Evolutionary conservation across 2,113 vertebrate genomes (phyloP).

Genomic region (Pontoporia blainvillei): DNA sequence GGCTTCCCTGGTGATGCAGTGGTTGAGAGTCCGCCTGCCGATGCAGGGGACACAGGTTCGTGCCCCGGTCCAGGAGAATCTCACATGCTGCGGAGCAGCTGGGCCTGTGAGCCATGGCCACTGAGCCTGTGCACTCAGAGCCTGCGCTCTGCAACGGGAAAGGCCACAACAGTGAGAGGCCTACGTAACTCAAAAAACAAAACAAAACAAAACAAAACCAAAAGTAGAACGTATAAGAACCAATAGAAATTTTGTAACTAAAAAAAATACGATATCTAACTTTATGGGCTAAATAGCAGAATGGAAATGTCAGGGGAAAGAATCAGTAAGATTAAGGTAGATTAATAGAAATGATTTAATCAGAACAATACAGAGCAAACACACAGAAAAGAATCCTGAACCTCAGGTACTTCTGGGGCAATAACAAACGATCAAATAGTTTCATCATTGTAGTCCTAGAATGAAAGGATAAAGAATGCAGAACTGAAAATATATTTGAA

Average conservation of each 20-base stretch:
- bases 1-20: too few relatives aligned
- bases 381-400: not conserved
- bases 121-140: too few relatives aligned
- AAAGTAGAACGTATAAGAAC: not conserved
- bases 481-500: not conserved
- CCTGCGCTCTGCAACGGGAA: too few relatives aligned
- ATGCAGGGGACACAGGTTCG: too few relatives aligned
- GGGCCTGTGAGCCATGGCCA: too few relatives aligned
- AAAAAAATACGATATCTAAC: not conserved
- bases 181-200: too few relatives aligned
- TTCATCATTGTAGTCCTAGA: not conserved
- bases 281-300: not conserved
- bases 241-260: not conserved
- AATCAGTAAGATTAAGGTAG: not conserved
- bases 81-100: too few relatives aligned
- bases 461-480: not conserved
- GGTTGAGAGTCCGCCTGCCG: too few relatives aligned
- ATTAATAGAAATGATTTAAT: not conserved
- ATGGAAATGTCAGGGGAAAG: not conserved
- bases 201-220: not conserved
- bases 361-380: not conserved
- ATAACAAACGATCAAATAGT: not conserved
- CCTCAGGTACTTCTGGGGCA: not conserved
- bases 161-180: too few relatives aligned
- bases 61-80: too few relatives aligned